Percentiles rank a stretch among this genome's conserved stretches.
phyloP scores from a whole-genome alignment of 2,888 invertebrate species.

The Patella pellucida region DNA sequence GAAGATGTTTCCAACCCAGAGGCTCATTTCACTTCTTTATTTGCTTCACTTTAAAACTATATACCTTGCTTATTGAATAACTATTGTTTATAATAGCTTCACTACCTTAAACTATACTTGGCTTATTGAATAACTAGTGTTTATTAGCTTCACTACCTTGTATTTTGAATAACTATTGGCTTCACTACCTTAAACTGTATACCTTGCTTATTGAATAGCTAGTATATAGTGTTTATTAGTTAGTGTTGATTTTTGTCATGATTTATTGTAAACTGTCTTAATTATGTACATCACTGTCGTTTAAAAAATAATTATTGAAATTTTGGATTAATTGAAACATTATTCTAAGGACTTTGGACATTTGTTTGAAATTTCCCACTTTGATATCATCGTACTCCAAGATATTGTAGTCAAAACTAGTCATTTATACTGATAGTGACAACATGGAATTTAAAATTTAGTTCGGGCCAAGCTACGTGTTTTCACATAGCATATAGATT shows the following conservation, averaged over 20 bases:
- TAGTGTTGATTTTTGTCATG: background rate
- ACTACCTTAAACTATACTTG: conserved; percentile 31
- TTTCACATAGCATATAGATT: too few relatives aligned
- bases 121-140: background rate
- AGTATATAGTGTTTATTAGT: background rate
- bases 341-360: too few relatives aligned
- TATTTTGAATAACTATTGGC: background rate
- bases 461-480: too few relatives aligned
- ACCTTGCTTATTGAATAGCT: background rate
- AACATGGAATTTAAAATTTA: too few relatives aligned
- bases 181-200: background rate
- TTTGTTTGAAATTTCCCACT: too few relatives aligned
- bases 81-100: background rate
- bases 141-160: background rate
- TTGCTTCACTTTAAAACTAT: conserved; percentile 62
- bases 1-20: conserved; percentile 80
- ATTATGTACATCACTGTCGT: too few relatives aligned
- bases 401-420: too few relatives aligned
- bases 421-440: too few relatives aligned
- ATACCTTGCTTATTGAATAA: background rate
- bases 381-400: too few relatives aligned
- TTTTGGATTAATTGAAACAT: too few relatives aligned
- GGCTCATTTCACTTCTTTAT: conserved; percentile 75
- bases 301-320: too few relatives aligned
- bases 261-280: background rate